phyloP scores from a whole-genome alignment of 2,113 vertebrate genomes.

The Oenanthe oenanthe region DNA sequence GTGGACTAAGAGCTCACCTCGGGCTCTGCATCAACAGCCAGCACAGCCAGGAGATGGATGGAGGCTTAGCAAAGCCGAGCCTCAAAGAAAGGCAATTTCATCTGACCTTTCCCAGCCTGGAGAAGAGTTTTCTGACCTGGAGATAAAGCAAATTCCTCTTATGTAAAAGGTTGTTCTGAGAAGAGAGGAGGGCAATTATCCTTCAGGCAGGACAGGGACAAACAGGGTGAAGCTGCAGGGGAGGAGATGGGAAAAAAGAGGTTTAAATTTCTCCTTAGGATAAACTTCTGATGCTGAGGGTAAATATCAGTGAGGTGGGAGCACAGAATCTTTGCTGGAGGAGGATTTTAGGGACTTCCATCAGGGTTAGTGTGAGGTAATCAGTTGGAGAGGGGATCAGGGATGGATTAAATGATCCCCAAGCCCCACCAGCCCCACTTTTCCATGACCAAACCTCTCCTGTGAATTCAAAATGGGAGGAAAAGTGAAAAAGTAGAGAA shows the following conservation, averaged over 20 bases:
- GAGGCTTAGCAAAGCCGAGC: not conserved
- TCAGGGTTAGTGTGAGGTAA: not conserved
- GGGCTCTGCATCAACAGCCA: not conserved
- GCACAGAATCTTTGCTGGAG: not conserved
- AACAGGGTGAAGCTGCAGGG: not conserved
- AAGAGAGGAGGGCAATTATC: not conserved
- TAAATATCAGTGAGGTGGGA: not conserved
- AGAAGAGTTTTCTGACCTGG: not conserved
- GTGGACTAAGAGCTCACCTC: not conserved
- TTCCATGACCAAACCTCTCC: not conserved
- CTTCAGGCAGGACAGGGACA: not conserved
- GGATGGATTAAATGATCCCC: not conserved
- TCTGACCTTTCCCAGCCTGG: not conserved
- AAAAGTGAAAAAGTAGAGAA: not conserved
- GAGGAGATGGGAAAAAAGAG: not conserved
- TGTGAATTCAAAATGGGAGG: not conserved
- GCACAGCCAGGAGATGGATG: not conserved
- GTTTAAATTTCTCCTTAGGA: not conserved
- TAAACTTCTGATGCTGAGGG: not conserved
- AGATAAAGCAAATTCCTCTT: not conserved
- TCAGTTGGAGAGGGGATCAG: not conserved
- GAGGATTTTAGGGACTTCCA: not conserved
- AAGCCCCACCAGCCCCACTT: not conserved
- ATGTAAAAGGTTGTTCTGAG: not conserved
- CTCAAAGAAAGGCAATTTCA: not conserved